These are phyloP conservation scores for Dermolepida albohirtum DNA, from an alignment of 2,888 invertebrate species.

Conservation along the genomic window DNA sequence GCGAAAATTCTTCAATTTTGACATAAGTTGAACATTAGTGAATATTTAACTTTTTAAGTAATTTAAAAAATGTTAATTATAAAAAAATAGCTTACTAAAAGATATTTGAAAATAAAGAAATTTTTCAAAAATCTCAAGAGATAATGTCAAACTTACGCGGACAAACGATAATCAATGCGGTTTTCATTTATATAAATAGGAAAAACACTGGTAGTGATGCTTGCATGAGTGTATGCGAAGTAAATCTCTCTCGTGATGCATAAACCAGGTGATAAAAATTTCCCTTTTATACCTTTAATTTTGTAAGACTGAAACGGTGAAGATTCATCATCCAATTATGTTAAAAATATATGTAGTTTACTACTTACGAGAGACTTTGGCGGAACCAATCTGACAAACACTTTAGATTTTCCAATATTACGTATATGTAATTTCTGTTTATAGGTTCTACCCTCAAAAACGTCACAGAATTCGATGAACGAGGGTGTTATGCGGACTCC, in stretches of 20 bases:
- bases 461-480: slow-evolving; percentile 34
- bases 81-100: too few species aligned
- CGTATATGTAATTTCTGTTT: slow-evolving; percentile 30
- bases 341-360: background rate
- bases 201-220: slow-evolving; percentile 6
- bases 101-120: too few species aligned
- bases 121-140: background rate
- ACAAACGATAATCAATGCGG: slow-evolving; percentile 21
- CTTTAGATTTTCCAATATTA: slow-evolving; percentile 38
- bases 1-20: too few species aligned
- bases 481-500: slow-evolving; percentile 40
- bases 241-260: slow-evolving; percentile 26
- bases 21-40: too few species aligned
- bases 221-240: slow-evolving; percentile 16
- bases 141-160: slow-evolving; percentile 18
- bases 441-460: slow-evolving; percentile 40
- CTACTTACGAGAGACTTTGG: slow-evolving; percentile 38
- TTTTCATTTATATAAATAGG: slow-evolving; percentile 33
- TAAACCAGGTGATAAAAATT: slow-evolving; percentile 34
- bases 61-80: too few species aligned
- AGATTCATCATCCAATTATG: background rate
- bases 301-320: background rate
- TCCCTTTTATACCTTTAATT: slow-evolving; percentile 28
- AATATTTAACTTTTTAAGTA: too few species aligned
- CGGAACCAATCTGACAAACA: slow-evolving; percentile 26